Conservation (phyloP, 2,797 vertebrate species). For the Anomalospiza imberbis region DNA sequence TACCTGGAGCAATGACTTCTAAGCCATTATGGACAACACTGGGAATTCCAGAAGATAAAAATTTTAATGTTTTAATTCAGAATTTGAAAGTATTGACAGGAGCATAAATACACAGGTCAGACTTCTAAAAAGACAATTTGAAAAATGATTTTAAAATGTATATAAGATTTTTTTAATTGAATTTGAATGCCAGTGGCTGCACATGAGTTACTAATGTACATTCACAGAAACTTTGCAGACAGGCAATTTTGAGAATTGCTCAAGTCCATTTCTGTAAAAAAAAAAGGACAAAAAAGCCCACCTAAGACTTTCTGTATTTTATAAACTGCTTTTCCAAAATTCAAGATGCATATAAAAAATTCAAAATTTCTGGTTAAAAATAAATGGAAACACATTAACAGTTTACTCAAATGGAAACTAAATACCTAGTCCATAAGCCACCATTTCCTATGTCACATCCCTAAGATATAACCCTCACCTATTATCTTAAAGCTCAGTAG, state of each 20-base stretch:
- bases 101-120: not conserved
- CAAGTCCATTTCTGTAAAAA: not conserved
- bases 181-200: not conserved
- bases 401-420: not conserved
- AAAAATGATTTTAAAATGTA: not conserved
- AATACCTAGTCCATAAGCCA: not conserved
- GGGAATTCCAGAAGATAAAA: not conserved
- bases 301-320: not conserved
- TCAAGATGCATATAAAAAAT: not conserved
- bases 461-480: not conserved
- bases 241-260: not conserved
- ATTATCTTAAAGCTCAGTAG: not conserved
- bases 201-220: not conserved
- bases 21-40: not conserved
- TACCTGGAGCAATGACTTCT: not conserved
- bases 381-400: not conserved
- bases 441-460: not conserved
- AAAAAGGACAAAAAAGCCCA: not conserved
- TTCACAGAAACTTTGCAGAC: not conserved
- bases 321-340: not conserved
- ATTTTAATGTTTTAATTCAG: not conserved
- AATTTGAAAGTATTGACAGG: not conserved
- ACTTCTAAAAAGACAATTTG: not conserved
- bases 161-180: not conserved
- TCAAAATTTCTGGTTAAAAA: not conserved